These are phyloP conservation scores for Microtus pennsylvanicus DNA, from an alignment of 2,113 vertebrate species.

Conservation along the genomic window DNA sequence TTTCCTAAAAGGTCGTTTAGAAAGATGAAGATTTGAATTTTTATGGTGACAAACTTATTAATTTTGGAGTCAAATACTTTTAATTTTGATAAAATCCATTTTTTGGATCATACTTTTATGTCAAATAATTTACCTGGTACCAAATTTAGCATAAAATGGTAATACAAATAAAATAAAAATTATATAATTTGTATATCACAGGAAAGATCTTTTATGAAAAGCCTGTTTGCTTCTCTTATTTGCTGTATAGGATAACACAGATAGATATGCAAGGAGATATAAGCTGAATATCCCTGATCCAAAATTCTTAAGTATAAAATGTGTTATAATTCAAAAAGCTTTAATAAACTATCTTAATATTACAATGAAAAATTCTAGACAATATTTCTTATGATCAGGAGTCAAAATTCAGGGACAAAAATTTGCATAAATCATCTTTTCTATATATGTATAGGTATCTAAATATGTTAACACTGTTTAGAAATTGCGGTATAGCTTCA, in stretches of 20 bases:
- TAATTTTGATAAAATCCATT: background rate
- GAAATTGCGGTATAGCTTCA: too few species aligned
- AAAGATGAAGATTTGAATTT: background rate
- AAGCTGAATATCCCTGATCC: background rate
- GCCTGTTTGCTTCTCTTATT: background rate
- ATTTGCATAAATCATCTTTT: background rate
- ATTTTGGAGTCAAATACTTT: background rate
- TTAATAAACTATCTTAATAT: too few species aligned
- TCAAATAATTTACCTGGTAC: background rate
- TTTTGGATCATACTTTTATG: background rate
- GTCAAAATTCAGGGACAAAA: background rate
- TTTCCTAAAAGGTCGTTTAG: background rate
- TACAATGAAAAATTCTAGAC: background rate
- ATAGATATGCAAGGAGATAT: background rate
- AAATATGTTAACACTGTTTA: background rate
- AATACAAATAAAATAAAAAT: background rate
- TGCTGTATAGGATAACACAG: background rate
- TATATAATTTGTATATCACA: background rate
- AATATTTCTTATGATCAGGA: background rate
- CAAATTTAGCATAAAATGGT: slow-evolving; percentile 25
- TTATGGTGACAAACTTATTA: background rate
- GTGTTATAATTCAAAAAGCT: background rate
- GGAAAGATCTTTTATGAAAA: background rate
- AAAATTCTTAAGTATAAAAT: background rate
- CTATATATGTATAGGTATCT: background rate